Evolutionary conservation across 2,113 vertebrate genomes (phyloP), one percentile per base, ranked within the genome.

Genomic region (Irena cyanogastra): DNA sequence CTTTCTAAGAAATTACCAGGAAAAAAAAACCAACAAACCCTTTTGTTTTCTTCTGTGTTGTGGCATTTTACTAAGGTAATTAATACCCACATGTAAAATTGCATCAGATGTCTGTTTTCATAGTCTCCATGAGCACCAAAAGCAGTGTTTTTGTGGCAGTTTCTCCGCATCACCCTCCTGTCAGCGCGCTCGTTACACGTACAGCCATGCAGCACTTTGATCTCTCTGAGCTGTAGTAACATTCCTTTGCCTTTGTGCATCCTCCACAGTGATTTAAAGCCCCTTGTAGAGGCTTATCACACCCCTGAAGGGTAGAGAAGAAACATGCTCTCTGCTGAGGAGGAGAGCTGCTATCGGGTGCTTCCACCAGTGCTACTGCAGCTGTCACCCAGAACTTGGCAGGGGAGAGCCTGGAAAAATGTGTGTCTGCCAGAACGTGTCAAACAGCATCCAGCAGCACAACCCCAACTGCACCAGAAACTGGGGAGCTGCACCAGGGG

Each of bases 141-240:
- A 64, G 54, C 59, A 66, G 27, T 9, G 19, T 33, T 94, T 89
- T 45, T 24, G 30, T 28, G 37, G 24, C 33, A 57, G 80, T 42
- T 92, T 78, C 80, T 85, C 59, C 83, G 41, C 3, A 1, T 14
- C 53, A 19, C 22, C 18, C 3, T 65, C 14, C 81, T 52, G 35
- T n/a, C 63, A 81, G 47, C 0, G 0, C 35, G 8, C 50, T 68
- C 28, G 0, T 70, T 45, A 15, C 52, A 33, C 3, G 1, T 27
- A 33, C 20, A 37, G 31, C 0, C 0, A 53, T 31, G 70, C 63
- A 81, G 49, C 63, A 27, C 84, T 79, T 82, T n/a, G 44, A 81
- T 45, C 65, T 87, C 78, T 45, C 88, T 22, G 68, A 92, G 61
- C 56, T 89, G 16, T 26, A 57, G 41, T 71, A 89, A 42, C 80